Evolutionary conservation across 2,113 vertebrate genomes (phyloP), one percentile per base, ranked within the genome.

Genomic region (Cebidichthys violaceus): DNA sequence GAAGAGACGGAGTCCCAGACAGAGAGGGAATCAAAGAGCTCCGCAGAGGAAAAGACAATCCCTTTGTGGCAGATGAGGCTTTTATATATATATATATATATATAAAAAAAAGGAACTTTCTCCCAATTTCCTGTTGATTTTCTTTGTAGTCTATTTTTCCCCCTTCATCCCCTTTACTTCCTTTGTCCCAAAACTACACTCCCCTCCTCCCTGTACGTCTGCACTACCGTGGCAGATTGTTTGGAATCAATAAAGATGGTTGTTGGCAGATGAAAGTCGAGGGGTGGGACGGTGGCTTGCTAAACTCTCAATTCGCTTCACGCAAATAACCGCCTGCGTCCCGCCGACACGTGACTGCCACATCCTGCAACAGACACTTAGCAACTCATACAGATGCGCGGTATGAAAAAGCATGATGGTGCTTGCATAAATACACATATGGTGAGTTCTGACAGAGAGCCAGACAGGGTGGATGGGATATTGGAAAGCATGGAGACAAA

Each of bases 201-300:
- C 33, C 47, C 70, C 75, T 43, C 43, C 70, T 82, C 69, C 80
- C 67, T 2, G 57, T 45, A 67, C 45, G 45, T 77, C 77, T 75
- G 60, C 29, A 35, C 72, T 67, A 60, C 74, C 33, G 43, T 43
- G 77, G 83, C 87, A 89, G 76, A 90, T 80, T 91, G 88, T 90
- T 86, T 80, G 85, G 86, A 92, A 92, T 92, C 92, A 89, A 92
- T 93, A 91, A 93, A 90, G 84, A 91, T 72, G 77, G 80, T 84
- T 90, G 88, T 86, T 91, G 89, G 90, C 89, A 88, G 90, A 92
- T 83, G 84, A 92, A 85, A 93, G 88, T 80, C 77, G 45, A 20
- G 66, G 81, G 91, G 90, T 52, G 91, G 89, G 87, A 79, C 70
- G 31, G 52, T 35, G 77, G 77, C 86, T 75, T 13, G 55, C 92